Evolutionary conservation across 2,113 vertebrate species (phyloP), one percentile per base, ranked within the genome.

Genomic region (Callipepla californica): DNA sequence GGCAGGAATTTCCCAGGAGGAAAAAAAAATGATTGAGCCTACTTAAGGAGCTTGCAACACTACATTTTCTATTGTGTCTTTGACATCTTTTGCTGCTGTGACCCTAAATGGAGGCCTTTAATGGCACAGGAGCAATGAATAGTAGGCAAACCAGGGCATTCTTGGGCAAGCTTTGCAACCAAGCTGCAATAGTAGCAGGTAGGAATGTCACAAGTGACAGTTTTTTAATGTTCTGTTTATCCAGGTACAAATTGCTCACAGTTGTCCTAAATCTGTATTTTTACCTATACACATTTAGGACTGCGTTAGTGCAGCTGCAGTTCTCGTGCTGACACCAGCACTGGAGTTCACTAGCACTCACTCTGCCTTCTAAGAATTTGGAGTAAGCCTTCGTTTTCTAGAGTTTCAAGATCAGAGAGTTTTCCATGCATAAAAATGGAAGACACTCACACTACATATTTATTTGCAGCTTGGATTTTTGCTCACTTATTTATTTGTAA

Each of bases 1-100:
- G 73, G n/a, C 65, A 94, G 69, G 62, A 94, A 85, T 72, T 95
- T 94, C 95, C 72, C 89, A 93, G 87, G 44, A 92, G 57, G 2
- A 48, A 66, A 48, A 77, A 83, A 30, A 22, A 9, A 26, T 34
- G 11, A 12, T 16, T 67, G 81, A 92, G 47, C 32, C 36, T 44
- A 23, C 23, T 48, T 36, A 68, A 8, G 45, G 55, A 92, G 55
- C 40, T 92, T 95, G 80, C 91, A 69, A 92, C 87, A 87, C 13
- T 2, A 0, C 30, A 17, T 58, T 78, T 68, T 51, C 57, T 73
- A 1, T 19, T 58, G 25, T 63, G 47, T 26, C 23, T 87, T 80
- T 77, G 75, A 30, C 8, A 13, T 87, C 69, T 87, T 85, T 58
- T 91, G 47, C 47, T 74, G 57, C 68, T 48, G 15, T 20, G 44